Percentiles rank a stretch among this genome's conserved stretches.
phyloP scores from a whole-genome alignment of 1,140 invertebrate genomes.

The Platyscapa corneri region DNA sequence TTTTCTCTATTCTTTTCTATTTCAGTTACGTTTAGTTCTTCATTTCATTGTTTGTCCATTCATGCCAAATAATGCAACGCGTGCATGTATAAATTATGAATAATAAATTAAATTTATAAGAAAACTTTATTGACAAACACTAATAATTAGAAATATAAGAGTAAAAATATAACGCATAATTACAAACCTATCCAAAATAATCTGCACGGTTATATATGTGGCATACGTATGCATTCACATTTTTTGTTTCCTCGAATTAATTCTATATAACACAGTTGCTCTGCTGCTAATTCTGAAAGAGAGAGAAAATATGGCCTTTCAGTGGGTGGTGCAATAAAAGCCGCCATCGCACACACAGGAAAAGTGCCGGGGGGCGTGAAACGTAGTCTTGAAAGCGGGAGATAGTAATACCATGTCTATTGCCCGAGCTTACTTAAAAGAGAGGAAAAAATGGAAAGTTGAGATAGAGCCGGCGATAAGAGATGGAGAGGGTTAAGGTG shows the following conservation, averaged over 20 bases:
- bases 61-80: too few species aligned
- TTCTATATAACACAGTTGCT: too few species aligned
- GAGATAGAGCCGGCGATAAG: not conserved
- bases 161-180: not conserved
- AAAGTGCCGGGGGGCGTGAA: conserved; percentile 5
- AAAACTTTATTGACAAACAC: too few species aligned
- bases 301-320: not conserved
- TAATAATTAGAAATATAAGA: not conserved
- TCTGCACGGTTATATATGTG: too few species aligned
- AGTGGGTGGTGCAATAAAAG: conserved; percentile 33
- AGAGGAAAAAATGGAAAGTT: not conserved
- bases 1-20: too few species aligned
- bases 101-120: too few species aligned
- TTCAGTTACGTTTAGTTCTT: too few species aligned
- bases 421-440: conserved; percentile 23
- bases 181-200: too few species aligned
- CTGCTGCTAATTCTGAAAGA: not conserved
- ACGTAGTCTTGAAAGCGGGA: conserved; percentile 16
- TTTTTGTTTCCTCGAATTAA: not conserved
- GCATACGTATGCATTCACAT: not conserved
- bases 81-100: too few species aligned
- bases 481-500: not conserved
- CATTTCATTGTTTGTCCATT: too few species aligned
- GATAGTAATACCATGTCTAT: conserved; percentile 26
- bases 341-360: not conserved